A percentile compares a stretch with the other conserved stretches of the same genome.
phyloP scores from a whole-genome alignment of 2,113 vertebrate genomes.

The Equus quagga region DNA sequence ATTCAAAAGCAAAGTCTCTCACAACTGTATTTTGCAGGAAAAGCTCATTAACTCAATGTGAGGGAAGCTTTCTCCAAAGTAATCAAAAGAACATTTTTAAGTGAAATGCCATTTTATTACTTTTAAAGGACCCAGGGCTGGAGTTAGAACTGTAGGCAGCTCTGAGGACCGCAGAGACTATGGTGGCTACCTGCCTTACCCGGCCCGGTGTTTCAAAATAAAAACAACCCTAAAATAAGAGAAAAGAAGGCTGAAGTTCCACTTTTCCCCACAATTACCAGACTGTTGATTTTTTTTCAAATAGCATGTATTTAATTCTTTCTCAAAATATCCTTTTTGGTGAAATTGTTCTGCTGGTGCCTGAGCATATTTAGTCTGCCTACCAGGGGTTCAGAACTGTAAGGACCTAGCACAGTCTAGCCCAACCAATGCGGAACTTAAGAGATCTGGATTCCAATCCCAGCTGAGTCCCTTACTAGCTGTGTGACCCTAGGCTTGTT shows the following conservation, averaged over 20 bases:
- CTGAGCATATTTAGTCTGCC: background rate
- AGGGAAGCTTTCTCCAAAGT: constrained; percentile 36
- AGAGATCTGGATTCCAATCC: background rate
- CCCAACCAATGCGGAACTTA: background rate
- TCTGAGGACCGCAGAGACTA: background rate
- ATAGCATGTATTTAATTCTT: background rate
- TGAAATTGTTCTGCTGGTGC: background rate
- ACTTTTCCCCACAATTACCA: background rate
- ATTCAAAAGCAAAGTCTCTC: constrained; percentile 33
- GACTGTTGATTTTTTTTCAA: background rate
- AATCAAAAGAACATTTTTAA: constrained; percentile 54
- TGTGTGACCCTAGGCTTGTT: background rate
- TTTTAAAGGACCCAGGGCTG: constrained; percentile 44
- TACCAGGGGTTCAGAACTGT: background rate
- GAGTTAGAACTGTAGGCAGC: constrained; percentile 2
- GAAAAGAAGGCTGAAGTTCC: background rate
- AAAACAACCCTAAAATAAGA: background rate
- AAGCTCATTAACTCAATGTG: constrained; percentile 51
- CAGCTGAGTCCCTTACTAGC: background rate
- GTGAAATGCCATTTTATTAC: constrained; percentile 64
- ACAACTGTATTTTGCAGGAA: constrained; percentile 11
- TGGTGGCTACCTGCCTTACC: background rate
- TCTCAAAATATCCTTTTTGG: background rate
- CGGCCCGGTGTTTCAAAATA: background rate
- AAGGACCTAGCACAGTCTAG: background rate